These are phyloP conservation scores for Menidia menidia DNA, from an alignment of 2,797 vertebrate species.

Conservation along the genomic window DNA sequence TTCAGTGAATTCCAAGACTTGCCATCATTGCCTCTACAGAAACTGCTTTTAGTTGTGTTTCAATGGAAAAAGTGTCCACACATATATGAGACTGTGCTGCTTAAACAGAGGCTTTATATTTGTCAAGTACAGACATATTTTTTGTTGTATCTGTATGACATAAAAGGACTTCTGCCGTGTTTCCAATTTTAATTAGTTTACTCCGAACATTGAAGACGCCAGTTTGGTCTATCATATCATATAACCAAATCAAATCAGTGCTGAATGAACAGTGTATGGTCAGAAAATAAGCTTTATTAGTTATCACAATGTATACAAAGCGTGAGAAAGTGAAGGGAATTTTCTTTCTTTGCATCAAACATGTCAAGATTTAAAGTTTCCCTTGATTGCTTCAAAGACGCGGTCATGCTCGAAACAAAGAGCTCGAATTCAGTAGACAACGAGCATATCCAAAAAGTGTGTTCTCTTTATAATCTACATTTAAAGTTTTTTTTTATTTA, in stretches of 20 bases:
- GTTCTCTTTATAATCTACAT: conserved; percentile 13
- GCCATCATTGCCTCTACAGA: conserved; percentile 75
- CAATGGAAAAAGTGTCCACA: conserved; percentile 47
- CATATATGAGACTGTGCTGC: conserved; percentile 53
- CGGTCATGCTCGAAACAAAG: conserved; percentile 11
- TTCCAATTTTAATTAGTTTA: conserved; percentile 46
- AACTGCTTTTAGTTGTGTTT: conserved; percentile 67
- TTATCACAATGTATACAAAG: conserved; percentile 20
- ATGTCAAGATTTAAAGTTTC: conserved; percentile 26
- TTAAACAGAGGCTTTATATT: conserved; percentile 62
- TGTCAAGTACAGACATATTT: conserved; percentile 68
- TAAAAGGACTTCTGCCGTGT: conserved; percentile 57
- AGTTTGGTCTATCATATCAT: conserved; percentile 66
- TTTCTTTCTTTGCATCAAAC: conserved; percentile 23
- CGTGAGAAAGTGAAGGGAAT: not conserved
- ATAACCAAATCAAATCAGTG: conserved; percentile 57
- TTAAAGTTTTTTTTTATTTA: conserved; percentile 30
- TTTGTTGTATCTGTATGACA: conserved; percentile 55
- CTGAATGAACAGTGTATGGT: conserved; percentile 38
- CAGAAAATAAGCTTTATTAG: conserved; percentile 67
- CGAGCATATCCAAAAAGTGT: not conserved
- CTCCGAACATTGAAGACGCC: conserved; percentile 44
- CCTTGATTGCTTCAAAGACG: conserved; percentile 18
- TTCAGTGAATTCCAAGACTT: conserved; percentile 95
- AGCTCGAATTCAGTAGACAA: conserved; percentile 12